Evolutionary conservation across 2,888 invertebrate genomes (phyloP), one percentile per base, ranked within the genome.

Genomic region (Lepidonotus clava): DNA sequence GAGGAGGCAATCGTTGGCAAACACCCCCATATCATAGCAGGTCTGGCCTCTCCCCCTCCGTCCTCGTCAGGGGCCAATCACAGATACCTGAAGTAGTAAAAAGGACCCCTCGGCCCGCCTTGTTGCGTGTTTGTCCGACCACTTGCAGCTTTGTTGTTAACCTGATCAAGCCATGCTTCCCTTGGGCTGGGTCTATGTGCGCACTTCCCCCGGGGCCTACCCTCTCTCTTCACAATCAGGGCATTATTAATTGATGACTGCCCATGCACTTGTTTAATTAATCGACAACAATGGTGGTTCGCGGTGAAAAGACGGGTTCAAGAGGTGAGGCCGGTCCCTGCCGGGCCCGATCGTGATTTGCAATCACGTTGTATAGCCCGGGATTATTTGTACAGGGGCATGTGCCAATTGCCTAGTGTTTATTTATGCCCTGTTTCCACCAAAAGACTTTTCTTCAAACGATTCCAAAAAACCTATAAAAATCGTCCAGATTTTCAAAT

Each of bases 251-350:
- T 80, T 80, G 80, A 80, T 34, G 28, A 80, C 28, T 51, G 51
- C 21, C 51, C 80, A n/a, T n/a, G n/a, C n/a, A 51, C 80, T 41
- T 80, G 80, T 80, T 80, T 80, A 80, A 80, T 80, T 80, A 80
- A 80, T 80, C 51, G 46, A 28, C 80, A 41, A 80, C 80, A 46
- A 80, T 80, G 51, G 80, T 32, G 80, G 71, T n/a, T 38, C 61
- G 53, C 53, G 66, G 66, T 24, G 32, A 18, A 11, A 11, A n/a
- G 56, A 5, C 56, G 56, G 56, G 56, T 8, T 56, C 11, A n/a
- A 18, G 56, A 8, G 56, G 11, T 8, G 56, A 24, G 21, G 56
- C 8, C 18, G 6, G 8, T 11, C 56, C 56, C 14, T 11, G 56
- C 21, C 5, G 56, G 56, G 56, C n/a, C 14, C 1, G 36, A 32